Evolutionary conservation across 2,888 invertebrate species (phyloP).

Genomic region (Exephanes ischioxanthus): DNA sequence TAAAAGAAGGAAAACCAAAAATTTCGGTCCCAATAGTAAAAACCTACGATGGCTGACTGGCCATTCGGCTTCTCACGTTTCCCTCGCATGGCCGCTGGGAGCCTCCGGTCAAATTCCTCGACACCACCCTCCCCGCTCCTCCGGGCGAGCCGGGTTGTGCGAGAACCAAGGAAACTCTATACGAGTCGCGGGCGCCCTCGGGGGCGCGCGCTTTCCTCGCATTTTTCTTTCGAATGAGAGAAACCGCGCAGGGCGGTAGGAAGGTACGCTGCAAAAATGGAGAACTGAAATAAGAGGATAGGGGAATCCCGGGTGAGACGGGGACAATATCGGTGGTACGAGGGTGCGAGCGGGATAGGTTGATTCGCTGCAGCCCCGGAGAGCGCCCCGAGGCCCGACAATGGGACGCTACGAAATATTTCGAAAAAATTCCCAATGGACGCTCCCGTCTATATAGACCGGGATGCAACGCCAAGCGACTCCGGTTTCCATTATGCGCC

Average conservation of each 20-base stretch:
- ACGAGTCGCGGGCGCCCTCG: conserved; percentile 26
- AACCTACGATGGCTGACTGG: neutral
- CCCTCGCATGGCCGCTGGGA: conserved; percentile 24
- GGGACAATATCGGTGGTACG: conserved; percentile 14
- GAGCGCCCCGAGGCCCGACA: conserved; percentile 73
- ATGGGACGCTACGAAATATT: conserved; percentile 78
- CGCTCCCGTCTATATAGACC: conserved; percentile 53
- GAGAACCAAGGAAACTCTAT: conserved; percentile 34
- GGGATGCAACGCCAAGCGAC: conserved; percentile 61
- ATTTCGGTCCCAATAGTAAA: neutral
- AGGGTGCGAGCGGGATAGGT: conserved; percentile 24
- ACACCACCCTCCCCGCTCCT: conserved; percentile 32
- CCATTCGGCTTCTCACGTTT: conserved; percentile 59
- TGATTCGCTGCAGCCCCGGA: conserved; percentile 66
- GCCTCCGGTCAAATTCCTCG: conserved; percentile 56
- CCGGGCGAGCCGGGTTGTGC: neutral
- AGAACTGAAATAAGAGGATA: conserved; percentile 66
- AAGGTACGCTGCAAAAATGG: conserved; percentile 16
- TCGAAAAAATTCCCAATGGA: conserved; percentile 80
- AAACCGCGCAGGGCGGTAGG: neutral
- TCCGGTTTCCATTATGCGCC: conserved; percentile 80
- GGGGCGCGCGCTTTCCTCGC: conserved; percentile 64
- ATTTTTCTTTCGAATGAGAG: conserved; percentile 33
- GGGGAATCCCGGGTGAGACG: conserved; percentile 73
- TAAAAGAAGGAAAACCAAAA: conserved; percentile 19